These are phyloP conservation scores for Phylloscopus collybita DNA, from an alignment of 2,797 vertebrate species.

Conservation along the genomic window DNA sequence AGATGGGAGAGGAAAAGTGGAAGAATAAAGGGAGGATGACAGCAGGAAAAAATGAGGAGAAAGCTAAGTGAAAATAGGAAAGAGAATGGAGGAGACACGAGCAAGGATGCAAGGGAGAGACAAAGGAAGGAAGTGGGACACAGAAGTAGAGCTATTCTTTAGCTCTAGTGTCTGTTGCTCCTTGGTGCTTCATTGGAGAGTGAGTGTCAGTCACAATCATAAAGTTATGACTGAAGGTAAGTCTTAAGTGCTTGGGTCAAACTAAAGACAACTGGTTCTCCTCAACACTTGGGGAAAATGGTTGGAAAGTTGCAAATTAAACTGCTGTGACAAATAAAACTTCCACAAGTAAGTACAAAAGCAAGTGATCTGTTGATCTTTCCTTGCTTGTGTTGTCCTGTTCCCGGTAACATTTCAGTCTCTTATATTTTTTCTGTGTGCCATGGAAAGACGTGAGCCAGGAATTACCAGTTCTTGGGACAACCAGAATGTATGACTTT, in stretches of 20 bases:
- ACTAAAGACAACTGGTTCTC: not conserved
- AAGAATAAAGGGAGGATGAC: not conserved
- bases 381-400: conserved; percentile 50
- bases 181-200: conserved; percentile 24
- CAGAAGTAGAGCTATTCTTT: not conserved
- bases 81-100: not conserved
- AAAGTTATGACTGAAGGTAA: conserved; percentile 62
- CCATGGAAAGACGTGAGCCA: not conserved
- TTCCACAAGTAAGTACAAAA: conserved; percentile 62
- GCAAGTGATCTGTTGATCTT: conserved; percentile 2
- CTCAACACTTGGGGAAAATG: not conserved
- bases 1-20: not conserved
- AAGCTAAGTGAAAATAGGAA: conserved; percentile 4
- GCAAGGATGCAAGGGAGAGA: conserved; percentile 42
- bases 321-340: conserved; percentile 14
- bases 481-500: not conserved
- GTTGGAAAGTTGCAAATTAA: not conserved
- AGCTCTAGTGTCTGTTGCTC: conserved; percentile 25
- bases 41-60: not conserved
- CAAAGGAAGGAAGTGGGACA: conserved; percentile 33
- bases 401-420: not conserved
- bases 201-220: conserved; percentile 27
- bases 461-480: not conserved
- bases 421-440: conserved; percentile 31
- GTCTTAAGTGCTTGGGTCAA: conserved; percentile 39